A percentile compares a stretch with the other conserved stretches of the same genome.
These are phyloP conservation scores for Acrobasis repandana DNA, from an alignment of 2,888 invertebrate species.

Conservation along the genomic window DNA sequence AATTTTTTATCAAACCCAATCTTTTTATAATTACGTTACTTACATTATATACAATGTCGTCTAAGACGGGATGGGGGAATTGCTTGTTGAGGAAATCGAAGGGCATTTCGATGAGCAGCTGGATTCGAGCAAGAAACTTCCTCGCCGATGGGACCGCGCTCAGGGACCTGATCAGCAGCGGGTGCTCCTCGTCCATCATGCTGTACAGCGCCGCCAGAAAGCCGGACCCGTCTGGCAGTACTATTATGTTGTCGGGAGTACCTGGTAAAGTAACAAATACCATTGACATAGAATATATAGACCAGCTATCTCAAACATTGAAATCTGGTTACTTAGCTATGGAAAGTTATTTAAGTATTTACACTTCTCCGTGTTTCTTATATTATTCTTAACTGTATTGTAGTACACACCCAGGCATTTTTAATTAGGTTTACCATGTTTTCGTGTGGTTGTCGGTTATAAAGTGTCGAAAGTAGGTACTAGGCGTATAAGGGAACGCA, in stretches of 20 bases:
- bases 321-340: too few species aligned
- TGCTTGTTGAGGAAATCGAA: constrained; percentile 84
- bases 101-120: constrained; percentile 83
- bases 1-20: neutral
- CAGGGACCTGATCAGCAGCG: constrained; percentile 79
- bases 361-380: too few species aligned
- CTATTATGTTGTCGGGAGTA: constrained; percentile 85
- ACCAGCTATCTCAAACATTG: too few species aligned
- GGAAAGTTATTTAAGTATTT: too few species aligned
- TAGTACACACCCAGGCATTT: too few species aligned
- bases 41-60: constrained; percentile 84
- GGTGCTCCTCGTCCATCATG: constrained; percentile 81
- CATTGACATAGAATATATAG: too few species aligned
- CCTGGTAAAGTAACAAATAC: too few species aligned
- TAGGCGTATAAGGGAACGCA: too few species aligned
- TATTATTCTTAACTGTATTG: too few species aligned
- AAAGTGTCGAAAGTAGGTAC: too few species aligned
- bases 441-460: too few species aligned
- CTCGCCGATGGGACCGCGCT: constrained; percentile 85
- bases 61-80: constrained; percentile 86
- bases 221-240: constrained; percentile 85
- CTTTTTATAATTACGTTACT: constrained; percentile 43
- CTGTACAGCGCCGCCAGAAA: constrained; percentile 85
- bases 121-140: constrained; percentile 84
- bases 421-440: too few species aligned